These are phyloP conservation scores for Eulemur coronatus DNA, from an alignment of 2,797 vertebrate genomes.

Conservation along the genomic window DNA sequence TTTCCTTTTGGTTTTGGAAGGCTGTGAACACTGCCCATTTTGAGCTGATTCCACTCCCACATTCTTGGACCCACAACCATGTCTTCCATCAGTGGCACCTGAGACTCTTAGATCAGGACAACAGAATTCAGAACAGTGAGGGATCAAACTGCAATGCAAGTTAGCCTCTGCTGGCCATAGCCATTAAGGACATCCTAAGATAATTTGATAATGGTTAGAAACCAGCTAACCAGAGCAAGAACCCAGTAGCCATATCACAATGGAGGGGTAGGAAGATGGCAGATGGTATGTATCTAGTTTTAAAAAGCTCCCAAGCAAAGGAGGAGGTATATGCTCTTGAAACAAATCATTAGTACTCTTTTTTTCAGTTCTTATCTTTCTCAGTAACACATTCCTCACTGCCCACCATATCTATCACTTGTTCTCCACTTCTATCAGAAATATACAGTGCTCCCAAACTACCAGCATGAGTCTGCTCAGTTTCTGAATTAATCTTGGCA, in stretches of 20 bases:
- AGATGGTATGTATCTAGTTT: background rate
- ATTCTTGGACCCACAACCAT: background rate
- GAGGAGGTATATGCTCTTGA: background rate
- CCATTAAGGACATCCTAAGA: background rate
- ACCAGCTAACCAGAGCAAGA: background rate
- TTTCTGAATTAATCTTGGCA: background rate
- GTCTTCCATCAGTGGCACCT: background rate
- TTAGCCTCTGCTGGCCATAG: background rate
- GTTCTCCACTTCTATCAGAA: background rate
- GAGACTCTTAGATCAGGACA: background rate
- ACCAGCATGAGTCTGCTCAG: background rate
- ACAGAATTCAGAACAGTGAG: background rate
- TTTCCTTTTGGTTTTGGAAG: background rate
- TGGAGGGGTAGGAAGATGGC: background rate
- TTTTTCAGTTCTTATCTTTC: background rate
- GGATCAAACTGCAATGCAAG: background rate
- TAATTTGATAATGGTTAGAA: background rate
- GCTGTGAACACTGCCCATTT: background rate
- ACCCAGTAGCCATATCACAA: background rate
- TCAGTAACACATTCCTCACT: background rate
- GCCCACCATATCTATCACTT: background rate
- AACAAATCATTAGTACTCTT: background rate
- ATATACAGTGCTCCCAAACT: background rate
- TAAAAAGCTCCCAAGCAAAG: background rate
- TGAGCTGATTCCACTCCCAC: background rate